Percentiles rank a stretch among this genome's conserved stretches.
phyloP scores from a whole-genome alignment of 2,113 vertebrate species.

The Craseonycteris thonglongyai region DNA sequence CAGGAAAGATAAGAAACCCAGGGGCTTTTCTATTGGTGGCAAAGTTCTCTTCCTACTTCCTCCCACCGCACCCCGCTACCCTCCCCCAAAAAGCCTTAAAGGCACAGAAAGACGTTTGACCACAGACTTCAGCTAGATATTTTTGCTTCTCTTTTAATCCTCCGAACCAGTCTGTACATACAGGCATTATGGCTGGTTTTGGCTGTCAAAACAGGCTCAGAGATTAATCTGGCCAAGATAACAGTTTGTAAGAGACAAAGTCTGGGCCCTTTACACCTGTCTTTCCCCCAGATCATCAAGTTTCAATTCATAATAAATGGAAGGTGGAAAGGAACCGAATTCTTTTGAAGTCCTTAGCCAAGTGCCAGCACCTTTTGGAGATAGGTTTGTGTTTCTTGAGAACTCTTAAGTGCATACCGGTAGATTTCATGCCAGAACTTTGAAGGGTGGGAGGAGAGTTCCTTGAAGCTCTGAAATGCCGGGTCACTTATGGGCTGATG shows the following conservation, averaged over 20 bases:
- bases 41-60: background rate
- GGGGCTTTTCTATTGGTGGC: background rate
- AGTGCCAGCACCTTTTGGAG: background rate
- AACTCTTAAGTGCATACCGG: background rate
- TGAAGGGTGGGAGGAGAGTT: background rate
- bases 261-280: background rate
- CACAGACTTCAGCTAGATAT: background rate
- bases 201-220: background rate
- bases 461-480: background rate
- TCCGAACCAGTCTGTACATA: background rate
- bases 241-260: background rate
- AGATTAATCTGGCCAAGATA: background rate
- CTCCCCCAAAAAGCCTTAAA: background rate
- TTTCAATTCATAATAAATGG: background rate
- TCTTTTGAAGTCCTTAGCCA: background rate
- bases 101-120: background rate
- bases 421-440: slow-evolving; percentile 8
- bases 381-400: background rate
- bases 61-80: too few species aligned
- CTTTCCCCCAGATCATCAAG: background rate
- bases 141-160: background rate
- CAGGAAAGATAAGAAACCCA: background rate
- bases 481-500: background rate
- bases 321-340: background rate
- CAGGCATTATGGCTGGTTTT: background rate